Base-by-base conservation (phyloP, 2,113 vertebrate species). In the Chloropsis hardwickii region DNA sequence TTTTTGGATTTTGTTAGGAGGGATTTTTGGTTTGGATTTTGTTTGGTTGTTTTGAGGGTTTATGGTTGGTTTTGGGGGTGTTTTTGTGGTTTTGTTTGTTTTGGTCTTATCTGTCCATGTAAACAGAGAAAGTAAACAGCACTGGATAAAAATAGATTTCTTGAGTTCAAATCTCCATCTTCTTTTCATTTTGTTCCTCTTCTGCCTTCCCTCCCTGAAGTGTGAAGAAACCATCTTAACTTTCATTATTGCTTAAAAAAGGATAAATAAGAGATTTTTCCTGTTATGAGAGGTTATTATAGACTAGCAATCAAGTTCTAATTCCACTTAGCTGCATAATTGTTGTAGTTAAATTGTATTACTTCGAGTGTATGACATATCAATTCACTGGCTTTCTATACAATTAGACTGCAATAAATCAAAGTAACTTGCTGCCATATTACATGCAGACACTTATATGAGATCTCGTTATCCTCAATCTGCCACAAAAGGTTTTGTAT, bases 321-420 rank as follows among this genome's bases (percentile, higher is more conserved):
- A 54, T 94, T 95, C 28, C 74, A 61, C 50, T 89, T 90, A 61
- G 71, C n/a, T 82, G 39, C 64, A 42, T 62, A 95, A 67, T 70
- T 89, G 70, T 96, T 93, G 33, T 74, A 85, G 53, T 40, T 74
- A 70, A 97, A 84, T 94, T 95, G 39, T 86, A 88, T 93, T 87
- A 85, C 56, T 91, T 81, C 91, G 40, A 84, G 28, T 1, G 0
- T 92, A 91, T 83, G 93, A 95, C 88, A 85, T 44, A 86, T 54
- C 93, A 79, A 44, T 85, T 61, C 11, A 53, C 71, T 51, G 77
- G 20, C 39, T 94, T 97, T 92, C 77, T 89, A 45, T 85, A 60
- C 29, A 92, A 81, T 84, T 90, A 94, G 22, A 83, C 48, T 53
- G 64, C 44, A 95, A 87, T 90, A 97, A 93, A 95, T 95, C 74